These are phyloP conservation scores for Pterocles orientalis DNA, from an alignment of 2,113 vertebrate genomes.

Conservation along the genomic window DNA sequence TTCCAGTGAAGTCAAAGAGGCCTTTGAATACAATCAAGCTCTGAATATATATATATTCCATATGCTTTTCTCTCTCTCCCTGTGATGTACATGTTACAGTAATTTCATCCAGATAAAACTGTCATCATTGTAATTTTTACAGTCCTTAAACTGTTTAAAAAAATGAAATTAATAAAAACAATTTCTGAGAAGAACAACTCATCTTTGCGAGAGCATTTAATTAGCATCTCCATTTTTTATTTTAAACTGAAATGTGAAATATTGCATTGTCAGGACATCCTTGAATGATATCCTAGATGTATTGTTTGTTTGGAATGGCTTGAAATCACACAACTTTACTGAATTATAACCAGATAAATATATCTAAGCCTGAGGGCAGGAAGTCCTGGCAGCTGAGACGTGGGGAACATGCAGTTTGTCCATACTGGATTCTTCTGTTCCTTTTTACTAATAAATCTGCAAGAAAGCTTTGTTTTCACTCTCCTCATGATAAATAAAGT, in stretches of 20 bases:
- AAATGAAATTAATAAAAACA: constrained; percentile 24
- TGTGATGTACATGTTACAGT: background rate
- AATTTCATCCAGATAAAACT: constrained; percentile 44
- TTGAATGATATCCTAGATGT: constrained; percentile 29
- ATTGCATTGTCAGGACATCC: constrained; percentile 34
- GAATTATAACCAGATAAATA: constrained; percentile 59
- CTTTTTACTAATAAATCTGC: constrained; percentile 63
- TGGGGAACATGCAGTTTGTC: constrained; percentile 45
- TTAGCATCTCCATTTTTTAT: constrained; percentile 9
- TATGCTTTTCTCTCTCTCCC: constrained; percentile 20
- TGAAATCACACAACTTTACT: constrained; percentile 59
- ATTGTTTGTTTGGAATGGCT: constrained; percentile 59
- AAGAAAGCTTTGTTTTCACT: constrained; percentile 63
- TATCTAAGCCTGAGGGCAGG: constrained; percentile 46
- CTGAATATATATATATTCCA: constrained; percentile 48
- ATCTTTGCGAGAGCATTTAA: constrained; percentile 6
- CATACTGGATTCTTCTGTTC: constrained; percentile 47
- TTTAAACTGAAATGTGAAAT: constrained; percentile 42
- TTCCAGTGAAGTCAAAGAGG: constrained; percentile 36
- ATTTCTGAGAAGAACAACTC: background rate
- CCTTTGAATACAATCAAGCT: constrained; percentile 50
- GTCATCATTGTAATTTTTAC: constrained; percentile 14
- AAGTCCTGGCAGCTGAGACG: constrained; percentile 50
- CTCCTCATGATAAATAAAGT: constrained; percentile 57
- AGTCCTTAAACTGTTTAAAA: constrained; percentile 6